Conservation (phyloP, 1,140 invertebrate species). For the Stegodyphus mimosarum region DNA sequence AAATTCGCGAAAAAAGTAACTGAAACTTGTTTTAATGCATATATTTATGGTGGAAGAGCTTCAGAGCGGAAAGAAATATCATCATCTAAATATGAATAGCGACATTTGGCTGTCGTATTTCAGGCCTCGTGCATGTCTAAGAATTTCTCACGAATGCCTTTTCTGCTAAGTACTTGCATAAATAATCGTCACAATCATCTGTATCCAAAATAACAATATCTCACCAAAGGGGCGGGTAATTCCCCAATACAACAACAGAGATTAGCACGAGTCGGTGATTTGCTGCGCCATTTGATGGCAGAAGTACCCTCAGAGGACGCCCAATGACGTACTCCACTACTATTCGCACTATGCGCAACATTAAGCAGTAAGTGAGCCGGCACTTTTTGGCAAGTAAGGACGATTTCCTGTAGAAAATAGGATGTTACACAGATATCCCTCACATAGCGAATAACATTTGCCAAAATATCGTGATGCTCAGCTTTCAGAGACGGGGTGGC, state of each 20-base stretch:
- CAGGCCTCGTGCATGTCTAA: too few species aligned
- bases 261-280: constrained; percentile 35
- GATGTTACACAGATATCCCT: constrained; percentile 1
- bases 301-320: not conserved
- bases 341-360: constrained; percentile 22
- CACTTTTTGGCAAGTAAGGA: constrained; percentile 36
- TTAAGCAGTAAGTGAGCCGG: constrained; percentile 43
- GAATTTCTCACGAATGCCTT: not conserved
- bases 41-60: too few species aligned
- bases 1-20: too few species aligned
- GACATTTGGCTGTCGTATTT: too few species aligned
- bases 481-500: too few species aligned
- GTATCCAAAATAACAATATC: not conserved
- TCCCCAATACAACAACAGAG: constrained; percentile 35
- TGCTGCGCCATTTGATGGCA: constrained; percentile 40
- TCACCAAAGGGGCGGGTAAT: not conserved
- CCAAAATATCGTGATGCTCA: too few species aligned
- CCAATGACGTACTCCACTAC: constrained; percentile 33
- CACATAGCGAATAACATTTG: not conserved
- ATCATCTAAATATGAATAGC: too few species aligned
- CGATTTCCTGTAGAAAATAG: constrained; percentile 35
- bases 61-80: too few species aligned
- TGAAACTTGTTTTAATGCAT: too few species aligned
- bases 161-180: not conserved
- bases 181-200: not conserved